Conservation (phyloP, 1,140 invertebrate species). For the Eriosoma lanigerum region DNA sequence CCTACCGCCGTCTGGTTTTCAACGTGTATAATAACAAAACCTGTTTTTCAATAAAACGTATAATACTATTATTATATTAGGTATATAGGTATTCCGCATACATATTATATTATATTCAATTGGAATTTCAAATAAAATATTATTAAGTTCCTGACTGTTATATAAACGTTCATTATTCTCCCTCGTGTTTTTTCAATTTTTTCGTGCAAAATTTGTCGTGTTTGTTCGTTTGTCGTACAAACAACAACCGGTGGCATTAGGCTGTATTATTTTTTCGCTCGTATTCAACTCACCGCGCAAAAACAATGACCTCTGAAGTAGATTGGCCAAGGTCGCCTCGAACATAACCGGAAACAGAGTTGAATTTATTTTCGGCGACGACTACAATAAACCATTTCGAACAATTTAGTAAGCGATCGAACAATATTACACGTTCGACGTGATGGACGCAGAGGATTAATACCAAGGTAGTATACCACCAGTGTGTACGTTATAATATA, state of each 20-base stretch:
- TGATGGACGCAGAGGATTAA: too few species aligned
- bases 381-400: background rate
- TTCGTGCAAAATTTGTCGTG: too few species aligned
- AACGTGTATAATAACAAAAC: background rate
- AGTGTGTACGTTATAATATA: too few species aligned
- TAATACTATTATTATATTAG: background rate
- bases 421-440: background rate
- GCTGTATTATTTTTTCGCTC: too few species aligned
- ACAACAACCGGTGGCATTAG: too few species aligned
- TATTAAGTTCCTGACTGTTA: too few species aligned
- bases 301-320: background rate
- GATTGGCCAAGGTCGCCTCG: background rate
- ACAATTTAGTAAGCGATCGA: background rate
- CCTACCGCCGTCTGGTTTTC: background rate
- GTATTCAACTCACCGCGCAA: too few species aligned
- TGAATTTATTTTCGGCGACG: background rate
- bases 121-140: too few species aligned
- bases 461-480: too few species aligned
- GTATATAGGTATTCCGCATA: background rate
- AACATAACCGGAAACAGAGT: constrained; percentile 4
- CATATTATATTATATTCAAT: background rate
- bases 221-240: too few species aligned
- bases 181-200: too few species aligned
- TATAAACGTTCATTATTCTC: too few species aligned
- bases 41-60: background rate